Base-by-base conservation (phyloP, 1,140 invertebrate species). In the Lamellibrachia luymesi region DNA sequence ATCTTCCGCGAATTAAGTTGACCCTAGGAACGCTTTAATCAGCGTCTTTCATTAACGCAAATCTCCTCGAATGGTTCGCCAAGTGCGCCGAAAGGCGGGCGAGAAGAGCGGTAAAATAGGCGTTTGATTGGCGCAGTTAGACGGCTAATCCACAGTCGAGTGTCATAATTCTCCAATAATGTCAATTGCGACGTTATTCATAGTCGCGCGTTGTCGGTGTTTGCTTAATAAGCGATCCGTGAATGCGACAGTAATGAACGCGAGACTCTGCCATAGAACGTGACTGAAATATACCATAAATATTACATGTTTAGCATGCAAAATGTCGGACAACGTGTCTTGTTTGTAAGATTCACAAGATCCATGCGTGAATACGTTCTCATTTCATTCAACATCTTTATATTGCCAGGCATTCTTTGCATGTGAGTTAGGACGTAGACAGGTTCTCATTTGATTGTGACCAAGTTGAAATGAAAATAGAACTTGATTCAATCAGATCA, bases 91-190 rank as follows among this genome's bases (percentile, higher is more conserved):
- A 80, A 80, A 80, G 64, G 64, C 64, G 64, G 64, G 25, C 64
- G 64, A 80, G 64, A 80, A 80, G 64, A 17, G 64, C 6, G 64
- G 64, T 22, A 22, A 80, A 80, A 80, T 80, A 80, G 64, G 64
- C 64, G 64, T 80, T 80, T 80, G 64, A 80, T 80, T 80, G 64
- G 64, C 64, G 64, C 64, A 80, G 64, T 80, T 80, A 80, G 64
- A 80, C 64, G 64, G 64, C 64, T 80, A 80, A 80, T 80, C 64
- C 64, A 80, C 64, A 4, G 64, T 80, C 64, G 64, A 80, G 64
- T 80, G 64, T 80, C 64, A 80, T 80, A 80, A 80, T 80, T 80
- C 64, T 80, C 64, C 64, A 80, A 80, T 80, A 80, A 80, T 80
- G 64, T 80, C 64, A 80, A 80, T 80, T 80, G 64, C 64, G 64